These are phyloP conservation scores for Galerucella nymphaeae DNA, from an alignment of 2,888 invertebrate genomes.

Conservation along the genomic window DNA sequence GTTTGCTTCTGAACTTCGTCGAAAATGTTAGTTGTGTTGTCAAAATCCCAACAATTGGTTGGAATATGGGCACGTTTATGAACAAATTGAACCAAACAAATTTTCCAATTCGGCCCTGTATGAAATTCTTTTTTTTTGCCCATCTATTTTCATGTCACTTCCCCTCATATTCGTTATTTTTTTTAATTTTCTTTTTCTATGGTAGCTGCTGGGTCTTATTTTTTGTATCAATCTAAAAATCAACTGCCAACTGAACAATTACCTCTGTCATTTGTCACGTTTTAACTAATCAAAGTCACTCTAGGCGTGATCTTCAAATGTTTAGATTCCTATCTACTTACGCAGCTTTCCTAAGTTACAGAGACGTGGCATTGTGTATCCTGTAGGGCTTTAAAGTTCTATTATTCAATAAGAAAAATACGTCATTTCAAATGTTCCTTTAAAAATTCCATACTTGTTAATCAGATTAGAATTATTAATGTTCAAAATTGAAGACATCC, in stretches of 20 bases:
- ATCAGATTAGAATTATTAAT: too few species aligned
- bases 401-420: too few species aligned
- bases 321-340: conserved; percentile 15
- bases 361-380: neutral
- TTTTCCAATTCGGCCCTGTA: neutral
- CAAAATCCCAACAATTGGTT: too few species aligned
- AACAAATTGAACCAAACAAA: neutral
- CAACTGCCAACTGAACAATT: conserved; percentile 32
- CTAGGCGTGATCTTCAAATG: conserved; percentile 22
- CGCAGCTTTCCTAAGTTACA: conserved; percentile 1
- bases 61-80: too few species aligned
- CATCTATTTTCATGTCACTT: neutral
- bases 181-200: neutral
- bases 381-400: neutral
- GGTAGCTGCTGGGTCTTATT: neutral
- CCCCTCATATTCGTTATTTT: neutral
- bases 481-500: too few species aligned
- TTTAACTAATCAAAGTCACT: conserved; percentile 19
- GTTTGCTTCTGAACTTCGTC: too few species aligned
- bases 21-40: too few species aligned
- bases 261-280: conserved; percentile 31
- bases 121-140: neutral
- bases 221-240: conserved; percentile 19
- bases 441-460: too few species aligned
- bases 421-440: too few species aligned